A percentile compares a stretch with the other conserved stretches of the same genome.
These are phyloP conservation scores for Vireo griseus DNA, from an alignment of 2,797 vertebrate genomes.

Conservation along the genomic window DNA sequence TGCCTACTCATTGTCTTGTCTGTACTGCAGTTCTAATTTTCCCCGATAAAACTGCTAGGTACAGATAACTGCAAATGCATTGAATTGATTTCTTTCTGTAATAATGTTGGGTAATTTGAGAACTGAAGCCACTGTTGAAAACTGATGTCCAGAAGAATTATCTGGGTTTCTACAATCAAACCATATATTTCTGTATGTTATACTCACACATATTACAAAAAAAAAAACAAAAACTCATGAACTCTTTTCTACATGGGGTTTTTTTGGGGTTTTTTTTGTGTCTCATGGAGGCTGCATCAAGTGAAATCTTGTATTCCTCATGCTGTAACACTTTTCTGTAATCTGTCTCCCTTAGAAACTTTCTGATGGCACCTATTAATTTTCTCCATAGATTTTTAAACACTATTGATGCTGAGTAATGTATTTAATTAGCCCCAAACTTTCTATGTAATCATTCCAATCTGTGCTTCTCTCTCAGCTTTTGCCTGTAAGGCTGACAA, in stretches of 20 bases:
- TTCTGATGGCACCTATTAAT: constrained; percentile 72
- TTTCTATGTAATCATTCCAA: constrained; percentile 78
- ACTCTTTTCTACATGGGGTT: background rate
- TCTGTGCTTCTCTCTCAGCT: constrained; percentile 67
- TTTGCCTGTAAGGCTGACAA: constrained; percentile 71
- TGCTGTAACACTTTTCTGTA: constrained; percentile 72
- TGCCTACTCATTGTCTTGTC: background rate
- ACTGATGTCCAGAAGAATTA: background rate
- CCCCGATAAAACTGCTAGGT: background rate
- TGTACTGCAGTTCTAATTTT: background rate
- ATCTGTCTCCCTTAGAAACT: constrained; percentile 62
- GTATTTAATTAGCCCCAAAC: constrained; percentile 73
- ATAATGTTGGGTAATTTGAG: background rate
- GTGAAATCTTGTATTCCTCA: constrained; percentile 26
- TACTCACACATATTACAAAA: background rate
- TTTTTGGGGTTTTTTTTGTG: background rate
- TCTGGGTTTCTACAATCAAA: background rate
- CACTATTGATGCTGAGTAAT: constrained; percentile 65
- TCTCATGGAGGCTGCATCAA: background rate
- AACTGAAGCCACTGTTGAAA: background rate
- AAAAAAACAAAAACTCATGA: background rate
- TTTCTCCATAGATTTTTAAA: constrained; percentile 62
- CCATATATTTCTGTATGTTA: background rate
- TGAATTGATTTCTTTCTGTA: background rate
- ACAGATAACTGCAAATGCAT: background rate